phyloP scores from a whole-genome alignment of 2,888 invertebrate genomes.

The Balanococcus diminutus region DNA sequence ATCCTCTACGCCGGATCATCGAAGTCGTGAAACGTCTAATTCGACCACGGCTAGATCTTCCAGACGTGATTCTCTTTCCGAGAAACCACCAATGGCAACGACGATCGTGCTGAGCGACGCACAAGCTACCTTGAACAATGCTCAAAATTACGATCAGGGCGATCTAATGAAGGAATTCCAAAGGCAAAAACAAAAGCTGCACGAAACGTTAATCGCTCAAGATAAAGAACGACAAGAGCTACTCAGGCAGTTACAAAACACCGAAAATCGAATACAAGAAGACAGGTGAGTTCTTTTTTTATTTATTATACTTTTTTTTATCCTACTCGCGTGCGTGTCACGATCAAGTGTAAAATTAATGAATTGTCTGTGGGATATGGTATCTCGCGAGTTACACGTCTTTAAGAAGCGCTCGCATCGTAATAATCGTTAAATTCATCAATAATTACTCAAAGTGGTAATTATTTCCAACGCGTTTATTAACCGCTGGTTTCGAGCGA shows the following conservation, averaged over 20 bases:
- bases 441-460: neutral
- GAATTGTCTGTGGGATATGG: neutral
- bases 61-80: conserved; percentile 69
- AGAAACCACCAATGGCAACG: conserved; percentile 63
- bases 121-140: conserved; percentile 61
- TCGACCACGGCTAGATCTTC: conserved; percentile 73
- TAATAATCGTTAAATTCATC: neutral
- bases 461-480: neutral
- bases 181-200: conserved; percentile 71
- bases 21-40: conserved; percentile 70
- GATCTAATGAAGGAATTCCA: conserved; percentile 82
- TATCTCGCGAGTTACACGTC: neutral
- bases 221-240: conserved; percentile 56
- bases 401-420: neutral
- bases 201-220: conserved; percentile 59
- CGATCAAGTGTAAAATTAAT: neutral
- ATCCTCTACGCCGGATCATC: conserved; percentile 74
- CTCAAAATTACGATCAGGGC: conserved; percentile 62
- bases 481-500: neutral
- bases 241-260: conserved; percentile 55
- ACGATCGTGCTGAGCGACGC: conserved; percentile 59
- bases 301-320: neutral
- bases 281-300: conserved; percentile 53
- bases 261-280: conserved; percentile 56
- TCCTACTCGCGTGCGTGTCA: neutral